These are phyloP conservation scores for Mylabris sibirica DNA, from an alignment of 2,888 invertebrate genomes.

Conservation along the genomic window DNA sequence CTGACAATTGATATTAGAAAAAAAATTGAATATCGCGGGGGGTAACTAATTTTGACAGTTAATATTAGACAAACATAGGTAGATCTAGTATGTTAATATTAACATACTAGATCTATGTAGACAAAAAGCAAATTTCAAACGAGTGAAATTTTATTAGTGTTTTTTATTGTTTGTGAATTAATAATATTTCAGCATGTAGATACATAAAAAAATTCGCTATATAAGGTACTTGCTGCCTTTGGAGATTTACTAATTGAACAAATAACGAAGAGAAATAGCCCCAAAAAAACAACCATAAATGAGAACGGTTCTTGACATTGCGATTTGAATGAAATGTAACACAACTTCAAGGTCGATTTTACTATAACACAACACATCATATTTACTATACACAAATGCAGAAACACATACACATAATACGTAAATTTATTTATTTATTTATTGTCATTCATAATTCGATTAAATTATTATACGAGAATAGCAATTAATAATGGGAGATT, in stretches of 20 bases:
- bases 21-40: too few relatives aligned
- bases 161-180: too few relatives aligned
- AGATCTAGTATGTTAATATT: too few relatives aligned
- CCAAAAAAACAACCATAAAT: constrained; percentile 14
- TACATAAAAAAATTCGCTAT: too few relatives aligned
- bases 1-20: too few relatives aligned
- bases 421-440: constrained; percentile 27
- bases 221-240: too few relatives aligned
- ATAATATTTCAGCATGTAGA: too few relatives aligned
- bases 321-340: constrained; percentile 36
- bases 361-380: constrained; percentile 43
- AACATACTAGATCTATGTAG: too few relatives aligned
- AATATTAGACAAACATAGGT: too few relatives aligned
- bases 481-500: background rate
- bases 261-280: background rate
- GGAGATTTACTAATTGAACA: background rate
- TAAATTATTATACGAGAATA: background rate
- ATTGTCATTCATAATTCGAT: constrained; percentile 15
- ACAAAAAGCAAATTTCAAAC: too few relatives aligned
- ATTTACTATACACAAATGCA: constrained; percentile 34
- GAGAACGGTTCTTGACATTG: constrained; percentile 41
- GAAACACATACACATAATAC: constrained; percentile 17
- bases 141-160: too few relatives aligned
- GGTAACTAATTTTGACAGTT: too few relatives aligned
- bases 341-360: constrained; percentile 42